Evolutionary conservation across 2,113 vertebrate species (phyloP), one percentile per base, ranked within the genome.

Genomic region (Perca schrenkii): DNA sequence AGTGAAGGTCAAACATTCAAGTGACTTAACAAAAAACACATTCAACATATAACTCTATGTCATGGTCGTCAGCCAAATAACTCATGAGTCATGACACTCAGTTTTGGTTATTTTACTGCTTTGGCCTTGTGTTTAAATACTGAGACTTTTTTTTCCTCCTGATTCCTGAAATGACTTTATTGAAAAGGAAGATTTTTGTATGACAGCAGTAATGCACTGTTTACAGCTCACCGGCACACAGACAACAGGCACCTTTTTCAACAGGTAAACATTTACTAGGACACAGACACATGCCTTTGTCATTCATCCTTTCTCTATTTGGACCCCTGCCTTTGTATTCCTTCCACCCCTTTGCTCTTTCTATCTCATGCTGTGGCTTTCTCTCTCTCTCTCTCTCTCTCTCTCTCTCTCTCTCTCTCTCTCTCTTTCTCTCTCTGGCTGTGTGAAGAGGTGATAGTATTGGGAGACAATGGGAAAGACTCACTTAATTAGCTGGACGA

Each of bases 401-500:
- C 25, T 62, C 67, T 31, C 31, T 28, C 28, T 67, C 53, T 58
- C 66, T 61, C 76, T 72, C 79, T 64, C 57, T 83, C 79, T 81
- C 79, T 79, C 53, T 58, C 66, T 61, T 74, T 72, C 79, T 64
- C 57, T 83, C 79, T 81, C 79, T 79, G 78, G 83, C 77, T 82
- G 80, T 83, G 86, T 86, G 87, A 90, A 88, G 88, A 82, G 91
- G 88, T 89, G 88, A 92, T 92, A 88, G 89, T 70, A 78, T 65
- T 89, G 86, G 82, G 87, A 94, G 92, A 94, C 93, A 94, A 93
- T 93, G 88, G 83, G 87, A 87, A 92, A 93, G 93, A 93, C 93
- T 93, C 94, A 92, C 94, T 94, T 94, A 95, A 95, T 95, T 95
- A 95, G 93, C 92, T 82, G 89, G 90, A 94, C 83, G 88, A 95